These are phyloP conservation scores for Altica lythri DNA, from an alignment of 2,888 invertebrate genomes.

Conservation along the genomic window DNA sequence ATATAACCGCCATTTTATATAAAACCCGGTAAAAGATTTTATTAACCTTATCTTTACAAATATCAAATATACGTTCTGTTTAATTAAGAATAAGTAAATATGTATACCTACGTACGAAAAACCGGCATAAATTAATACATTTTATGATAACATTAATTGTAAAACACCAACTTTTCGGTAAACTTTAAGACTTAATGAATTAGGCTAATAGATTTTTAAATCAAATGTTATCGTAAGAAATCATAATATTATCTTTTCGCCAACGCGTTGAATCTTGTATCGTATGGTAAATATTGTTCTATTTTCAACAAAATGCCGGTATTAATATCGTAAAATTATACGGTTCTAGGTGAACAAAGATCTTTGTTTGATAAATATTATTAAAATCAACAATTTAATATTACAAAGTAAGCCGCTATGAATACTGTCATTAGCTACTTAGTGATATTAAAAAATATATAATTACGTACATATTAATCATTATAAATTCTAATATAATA, in stretches of 20 bases:
- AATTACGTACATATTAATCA: no score
- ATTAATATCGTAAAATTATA: neutral
- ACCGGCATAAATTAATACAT: conserved; percentile 1
- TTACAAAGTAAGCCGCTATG: no score
- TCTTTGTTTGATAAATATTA: conserved; percentile 4
- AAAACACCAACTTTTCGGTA: conserved; percentile 1
- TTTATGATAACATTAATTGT: conserved; percentile 3
- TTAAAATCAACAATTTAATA: conserved; percentile 4
- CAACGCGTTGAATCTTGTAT: neutral
- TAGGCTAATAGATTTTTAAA: conserved; percentile 4
- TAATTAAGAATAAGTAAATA: neutral
- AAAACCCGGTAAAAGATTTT: no score
- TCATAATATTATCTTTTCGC: conserved; percentile 10
- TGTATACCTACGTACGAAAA: neutral
- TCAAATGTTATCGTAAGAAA: conserved; percentile 12
- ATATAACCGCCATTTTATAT: no score
- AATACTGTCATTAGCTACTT: no score
- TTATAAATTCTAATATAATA: no score
- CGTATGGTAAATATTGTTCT: conserved; percentile 1
- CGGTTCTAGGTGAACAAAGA: neutral
- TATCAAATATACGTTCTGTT: neutral
- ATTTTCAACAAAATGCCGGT: neutral
- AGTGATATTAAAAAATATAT: no score
- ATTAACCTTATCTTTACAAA: no score
- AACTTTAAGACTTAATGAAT: conserved; percentile 1